Percentiles rank a stretch among this genome's conserved stretches.
These are phyloP conservation scores for Sorex fumeus DNA, from an alignment of 2,113 vertebrate species.

Conservation along the genomic window DNA sequence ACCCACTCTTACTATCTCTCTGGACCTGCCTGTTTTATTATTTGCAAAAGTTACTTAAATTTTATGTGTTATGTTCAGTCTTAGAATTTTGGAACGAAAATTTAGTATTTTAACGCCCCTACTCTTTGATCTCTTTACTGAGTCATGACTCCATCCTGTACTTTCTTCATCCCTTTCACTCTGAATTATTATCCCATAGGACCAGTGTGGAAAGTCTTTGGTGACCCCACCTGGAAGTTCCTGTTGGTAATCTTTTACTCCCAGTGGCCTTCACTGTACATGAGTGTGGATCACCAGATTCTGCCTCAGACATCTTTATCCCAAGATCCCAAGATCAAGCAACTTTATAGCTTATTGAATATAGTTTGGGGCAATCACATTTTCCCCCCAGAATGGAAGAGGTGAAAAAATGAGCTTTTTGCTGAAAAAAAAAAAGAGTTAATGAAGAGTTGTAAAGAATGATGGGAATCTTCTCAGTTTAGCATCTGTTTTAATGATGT, in stretches of 20 bases:
- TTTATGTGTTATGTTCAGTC: neutral
- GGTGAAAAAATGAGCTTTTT: constrained; percentile 26
- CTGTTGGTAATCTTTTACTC: neutral
- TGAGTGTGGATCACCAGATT: neutral
- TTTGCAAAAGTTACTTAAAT: neutral
- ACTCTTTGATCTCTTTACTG: constrained; percentile 10
- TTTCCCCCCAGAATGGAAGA: neutral
- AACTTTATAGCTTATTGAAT: neutral
- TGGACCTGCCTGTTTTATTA: neutral
- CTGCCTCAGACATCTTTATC: neutral
- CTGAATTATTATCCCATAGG: neutral
- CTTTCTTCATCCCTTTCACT: neutral
- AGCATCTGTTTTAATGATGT: constrained; percentile 26
- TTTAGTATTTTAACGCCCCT: neutral
- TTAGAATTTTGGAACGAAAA: constrained; percentile 18
- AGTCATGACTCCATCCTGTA: neutral
- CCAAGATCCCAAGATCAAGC: constrained; percentile 20
- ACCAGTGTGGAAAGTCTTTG: neutral
- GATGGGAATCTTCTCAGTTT: constrained; percentile 14
- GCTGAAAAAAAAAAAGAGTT: neutral
- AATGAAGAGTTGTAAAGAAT: constrained; percentile 35
- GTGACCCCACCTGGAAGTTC: neutral
- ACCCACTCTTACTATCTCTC: too few species aligned
- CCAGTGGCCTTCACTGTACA: neutral
- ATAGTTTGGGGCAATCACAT: neutral